Evolutionary conservation across 2,888 invertebrate species (phyloP).

Genomic region (Eupsilia transversa): DNA sequence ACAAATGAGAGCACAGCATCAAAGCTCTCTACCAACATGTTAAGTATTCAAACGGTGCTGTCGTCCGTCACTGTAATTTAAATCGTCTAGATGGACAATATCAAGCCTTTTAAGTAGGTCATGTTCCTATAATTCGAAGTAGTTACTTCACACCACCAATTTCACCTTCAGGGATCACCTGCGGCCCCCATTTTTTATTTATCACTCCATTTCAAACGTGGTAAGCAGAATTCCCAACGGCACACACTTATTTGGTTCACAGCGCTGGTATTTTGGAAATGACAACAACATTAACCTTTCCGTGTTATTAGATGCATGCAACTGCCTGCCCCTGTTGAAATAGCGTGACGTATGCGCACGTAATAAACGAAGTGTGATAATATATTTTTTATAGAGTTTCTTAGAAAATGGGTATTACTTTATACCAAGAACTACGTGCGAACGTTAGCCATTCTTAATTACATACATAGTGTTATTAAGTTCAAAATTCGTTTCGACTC

Average conservation of each 20-base stretch:
- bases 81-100: background rate
- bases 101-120: background rate
- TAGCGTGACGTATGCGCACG: slow-evolving; percentile 58
- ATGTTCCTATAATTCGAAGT: slow-evolving; percentile 13
- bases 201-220: slow-evolving; percentile 29
- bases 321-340: slow-evolving; percentile 54
- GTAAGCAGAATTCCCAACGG: slow-evolving; percentile 54
- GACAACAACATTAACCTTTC: slow-evolving; percentile 67
- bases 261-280: slow-evolving; percentile 64
- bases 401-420: slow-evolving; percentile 35
- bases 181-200: slow-evolving; percentile 40
- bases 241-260: slow-evolving; percentile 38
- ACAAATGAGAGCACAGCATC: background rate
- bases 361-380: slow-evolving; percentile 41
- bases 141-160: slow-evolving; percentile 20
- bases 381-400: slow-evolving; percentile 48
- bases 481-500: slow-evolving; percentile 37
- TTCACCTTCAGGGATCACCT: slow-evolving; percentile 29
- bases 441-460: slow-evolving; percentile 41
- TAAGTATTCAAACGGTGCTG: background rate
- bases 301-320: slow-evolving; percentile 54
- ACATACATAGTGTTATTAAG: slow-evolving; percentile 23
- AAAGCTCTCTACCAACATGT: background rate
- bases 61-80: background rate
- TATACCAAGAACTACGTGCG: slow-evolving; percentile 29